Percentiles rank a stretch among this genome's conserved stretches.
Evolutionary conservation across 2,113 vertebrate species (phyloP).

Genomic region (Mesitornis unicolor): DNA sequence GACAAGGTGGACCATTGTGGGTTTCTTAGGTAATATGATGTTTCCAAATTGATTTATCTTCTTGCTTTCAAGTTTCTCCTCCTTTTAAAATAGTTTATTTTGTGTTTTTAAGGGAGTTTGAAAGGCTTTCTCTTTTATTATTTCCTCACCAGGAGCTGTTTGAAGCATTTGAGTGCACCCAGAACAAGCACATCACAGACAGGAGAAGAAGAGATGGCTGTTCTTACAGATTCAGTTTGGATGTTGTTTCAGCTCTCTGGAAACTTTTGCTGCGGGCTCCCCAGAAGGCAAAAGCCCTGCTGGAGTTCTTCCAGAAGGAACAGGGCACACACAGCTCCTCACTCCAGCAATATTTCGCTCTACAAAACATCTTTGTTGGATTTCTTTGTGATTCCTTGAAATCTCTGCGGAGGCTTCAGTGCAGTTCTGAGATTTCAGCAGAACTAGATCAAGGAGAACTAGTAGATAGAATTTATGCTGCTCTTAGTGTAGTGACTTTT

Average conservation of each 20-base stretch:
- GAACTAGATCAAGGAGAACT: slow-evolving; percentile 18
- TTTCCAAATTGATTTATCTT: not conserved
- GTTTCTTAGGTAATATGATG: not conserved
- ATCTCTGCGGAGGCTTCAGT: slow-evolving; percentile 54
- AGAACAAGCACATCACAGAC: slow-evolving; percentile 14
- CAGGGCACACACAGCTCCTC: not conserved
- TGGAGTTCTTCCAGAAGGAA: slow-evolving; percentile 79
- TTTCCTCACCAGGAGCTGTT: slow-evolving; percentile 81
- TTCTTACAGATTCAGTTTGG: slow-evolving; percentile 61
- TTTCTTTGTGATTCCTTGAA: slow-evolving; percentile 76
- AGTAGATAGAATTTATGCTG: slow-evolving; percentile 78
- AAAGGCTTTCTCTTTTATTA: not conserved
- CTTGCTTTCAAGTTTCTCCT: not conserved
- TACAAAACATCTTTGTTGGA: slow-evolving; percentile 81
- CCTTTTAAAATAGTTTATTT: not conserved
- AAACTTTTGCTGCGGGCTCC: slow-evolving; percentile 79
- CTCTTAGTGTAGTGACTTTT: slow-evolving; percentile 79
- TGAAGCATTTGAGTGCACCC: slow-evolving; percentile 71
- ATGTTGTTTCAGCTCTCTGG: slow-evolving; percentile 76
- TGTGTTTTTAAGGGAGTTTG: not conserved
- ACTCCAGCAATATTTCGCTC: not conserved
- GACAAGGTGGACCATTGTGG: not conserved
- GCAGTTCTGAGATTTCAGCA: slow-evolving; percentile 15
- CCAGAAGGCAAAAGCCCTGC: slow-evolving; percentile 76
- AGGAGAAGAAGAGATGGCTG: slow-evolving; percentile 38